A percentile compares a stretch with the other conserved stretches of the same genome.
Evolutionary conservation across 2,888 invertebrate genomes (phyloP).

Genomic region (Calameuta filiformis): DNA sequence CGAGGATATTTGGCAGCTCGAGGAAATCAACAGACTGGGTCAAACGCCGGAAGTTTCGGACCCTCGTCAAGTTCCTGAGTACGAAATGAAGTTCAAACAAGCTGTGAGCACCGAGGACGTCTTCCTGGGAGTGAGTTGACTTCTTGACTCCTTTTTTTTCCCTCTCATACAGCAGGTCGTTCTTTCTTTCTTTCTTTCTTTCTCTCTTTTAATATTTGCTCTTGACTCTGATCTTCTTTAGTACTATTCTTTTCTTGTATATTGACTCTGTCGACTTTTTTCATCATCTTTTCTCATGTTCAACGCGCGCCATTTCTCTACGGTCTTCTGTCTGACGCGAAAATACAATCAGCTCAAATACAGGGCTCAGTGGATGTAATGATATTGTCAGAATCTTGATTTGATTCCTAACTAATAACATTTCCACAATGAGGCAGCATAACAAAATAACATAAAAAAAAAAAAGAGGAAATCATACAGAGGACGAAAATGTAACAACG

Average conservation of each 20-base stretch:
- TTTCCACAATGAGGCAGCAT: not conserved
- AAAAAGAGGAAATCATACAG: not conserved
- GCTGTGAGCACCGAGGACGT: slow-evolving; percentile 87
- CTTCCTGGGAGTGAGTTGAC: slow-evolving; percentile 76
- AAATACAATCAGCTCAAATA: not conserved
- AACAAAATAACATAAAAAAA: not conserved
- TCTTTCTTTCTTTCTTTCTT: not conserved
- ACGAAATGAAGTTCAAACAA: slow-evolving; percentile 87
- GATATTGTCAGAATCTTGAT: not conserved
- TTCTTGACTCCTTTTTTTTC: not conserved
- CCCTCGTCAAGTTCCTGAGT: slow-evolving; percentile 76
- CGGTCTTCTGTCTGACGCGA: not conserved
- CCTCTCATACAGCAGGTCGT: not conserved
- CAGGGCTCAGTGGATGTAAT: not conserved
- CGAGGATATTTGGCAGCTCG: slow-evolving; percentile 66
- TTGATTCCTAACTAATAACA: not conserved
- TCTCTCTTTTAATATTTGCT: not conserved
- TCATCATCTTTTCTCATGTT: not conserved
- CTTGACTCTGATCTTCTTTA: not conserved
- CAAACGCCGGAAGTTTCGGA: slow-evolving; percentile 62
- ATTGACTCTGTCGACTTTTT: not conserved
- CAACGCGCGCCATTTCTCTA: not conserved
- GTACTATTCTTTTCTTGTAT: not conserved
- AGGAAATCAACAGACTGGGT: slow-evolving; percentile 38
- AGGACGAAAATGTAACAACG: not conserved